Evolutionary conservation across 1,140 invertebrate species (phyloP).

Genomic region (Bemisia tabaci): DNA sequence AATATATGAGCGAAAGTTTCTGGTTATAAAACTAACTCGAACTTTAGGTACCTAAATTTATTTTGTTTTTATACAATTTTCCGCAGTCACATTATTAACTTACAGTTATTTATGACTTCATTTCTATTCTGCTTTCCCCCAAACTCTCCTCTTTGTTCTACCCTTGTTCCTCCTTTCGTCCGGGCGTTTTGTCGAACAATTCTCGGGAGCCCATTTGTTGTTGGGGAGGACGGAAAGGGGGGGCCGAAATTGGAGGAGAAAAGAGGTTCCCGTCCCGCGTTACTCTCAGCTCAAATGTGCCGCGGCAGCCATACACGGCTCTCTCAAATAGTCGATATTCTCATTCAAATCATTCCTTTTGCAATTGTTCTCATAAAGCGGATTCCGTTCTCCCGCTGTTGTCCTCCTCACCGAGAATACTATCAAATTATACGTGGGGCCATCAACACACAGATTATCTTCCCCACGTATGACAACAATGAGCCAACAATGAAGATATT

Average conservation of each 20-base stretch:
- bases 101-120: background rate
- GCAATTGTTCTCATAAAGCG: background rate
- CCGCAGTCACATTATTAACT: background rate
- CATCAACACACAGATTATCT: too few relatives aligned
- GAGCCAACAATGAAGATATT: too few relatives aligned
- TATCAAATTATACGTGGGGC: too few relatives aligned
- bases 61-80: conserved; percentile 1
- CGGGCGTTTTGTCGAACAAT: background rate
- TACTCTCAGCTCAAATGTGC: background rate
- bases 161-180: background rate
- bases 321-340: background rate
- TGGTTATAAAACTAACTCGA: background rate
- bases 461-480: too few relatives aligned
- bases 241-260: background rate
- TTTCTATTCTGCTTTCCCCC: background rate
- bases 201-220: background rate
- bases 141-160: background rate
- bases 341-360: background rate
- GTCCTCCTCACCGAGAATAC: too few relatives aligned
- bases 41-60: background rate
- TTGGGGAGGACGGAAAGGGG: background rate
- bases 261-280: background rate
- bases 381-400: too few relatives aligned
- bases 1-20: background rate
- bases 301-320: background rate